A percentile compares a stretch with the other conserved stretches of the same genome.
These are phyloP conservation scores for Xestia ashworthii DNA, from an alignment of 2,888 invertebrate species.

Conservation along the genomic window DNA sequence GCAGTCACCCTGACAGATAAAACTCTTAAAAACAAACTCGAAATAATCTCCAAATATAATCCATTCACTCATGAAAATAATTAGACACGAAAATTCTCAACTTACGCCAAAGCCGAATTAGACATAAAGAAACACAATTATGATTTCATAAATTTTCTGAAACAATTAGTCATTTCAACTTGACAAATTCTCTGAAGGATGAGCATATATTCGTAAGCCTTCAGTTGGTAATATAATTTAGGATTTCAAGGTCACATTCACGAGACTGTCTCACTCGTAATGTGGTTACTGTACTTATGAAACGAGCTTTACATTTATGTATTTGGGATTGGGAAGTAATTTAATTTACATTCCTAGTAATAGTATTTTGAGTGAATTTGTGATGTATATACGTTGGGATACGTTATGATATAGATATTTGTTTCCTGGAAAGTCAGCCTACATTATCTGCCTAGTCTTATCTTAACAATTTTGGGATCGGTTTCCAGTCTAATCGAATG, in stretches of 20 bases:
- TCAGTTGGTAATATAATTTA: slow-evolving; percentile 33
- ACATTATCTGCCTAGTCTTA: background rate
- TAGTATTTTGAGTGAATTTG: slow-evolving; percentile 13
- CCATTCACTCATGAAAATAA: background rate
- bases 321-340: slow-evolving; percentile 32
- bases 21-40: background rate
- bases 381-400: background rate
- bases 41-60: background rate
- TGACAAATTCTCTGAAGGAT: slow-evolving; percentile 24
- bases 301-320: slow-evolving; percentile 21
- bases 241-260: slow-evolving; percentile 33
- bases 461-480: too few species aligned
- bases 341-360: slow-evolving; percentile 28
- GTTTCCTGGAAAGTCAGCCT: background rate
- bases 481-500: too few species aligned
- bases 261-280: slow-evolving; percentile 34
- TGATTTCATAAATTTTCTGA: slow-evolving; percentile 33
- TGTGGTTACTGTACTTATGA: slow-evolving; percentile 36
- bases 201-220: slow-evolving; percentile 13
- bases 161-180: slow-evolving; percentile 49
- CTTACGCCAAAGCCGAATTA: slow-evolving; percentile 7
- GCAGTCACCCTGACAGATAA: background rate
- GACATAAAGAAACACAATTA: slow-evolving; percentile 37
- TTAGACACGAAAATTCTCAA: background rate
- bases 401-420: background rate